These are phyloP conservation scores for Chaenocephalus aceratus DNA, from an alignment of 2,113 vertebrate species.

Conservation along the genomic window DNA sequence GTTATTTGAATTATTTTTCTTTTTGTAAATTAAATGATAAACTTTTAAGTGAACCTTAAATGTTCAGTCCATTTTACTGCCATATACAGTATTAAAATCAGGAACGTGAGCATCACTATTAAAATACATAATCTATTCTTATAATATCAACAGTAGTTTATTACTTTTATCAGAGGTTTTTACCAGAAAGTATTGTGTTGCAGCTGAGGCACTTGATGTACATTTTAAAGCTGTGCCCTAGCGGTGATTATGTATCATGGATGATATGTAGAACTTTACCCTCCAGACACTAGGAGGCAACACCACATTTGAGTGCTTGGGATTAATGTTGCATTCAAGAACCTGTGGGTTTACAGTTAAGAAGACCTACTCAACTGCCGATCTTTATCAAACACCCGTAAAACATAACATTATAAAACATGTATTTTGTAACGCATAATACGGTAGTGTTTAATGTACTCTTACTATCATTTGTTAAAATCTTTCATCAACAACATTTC, in stretches of 20 bases:
- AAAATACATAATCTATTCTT: neutral
- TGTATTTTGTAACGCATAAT: too few relatives aligned
- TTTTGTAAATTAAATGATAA: neutral
- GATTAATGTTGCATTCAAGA: slow-evolving; percentile 17
- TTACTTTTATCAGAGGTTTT: neutral
- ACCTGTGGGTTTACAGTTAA: neutral
- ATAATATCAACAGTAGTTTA: neutral
- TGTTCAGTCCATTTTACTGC: neutral
- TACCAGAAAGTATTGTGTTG: neutral
- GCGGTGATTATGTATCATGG: neutral
- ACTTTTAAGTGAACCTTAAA: neutral
- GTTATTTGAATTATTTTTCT: neutral
- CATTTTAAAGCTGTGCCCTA: too few relatives aligned
- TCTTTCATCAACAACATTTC: neutral
- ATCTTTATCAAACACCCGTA: neutral
- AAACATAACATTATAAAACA: neutral
- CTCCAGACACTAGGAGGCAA: slow-evolving; percentile 42
- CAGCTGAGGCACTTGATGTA: too few relatives aligned
- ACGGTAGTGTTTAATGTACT: fast-evolving
- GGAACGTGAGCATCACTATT: neutral
- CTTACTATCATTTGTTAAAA: too few relatives aligned
- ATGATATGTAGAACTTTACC: neutral
- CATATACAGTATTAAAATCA: neutral
- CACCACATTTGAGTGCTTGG: neutral
- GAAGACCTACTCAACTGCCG: fast-evolving